Evolutionary conservation across 2,888 invertebrate genomes (phyloP), one percentile per base, ranked within the genome.

Genomic region (Conchocele bisecta): DNA sequence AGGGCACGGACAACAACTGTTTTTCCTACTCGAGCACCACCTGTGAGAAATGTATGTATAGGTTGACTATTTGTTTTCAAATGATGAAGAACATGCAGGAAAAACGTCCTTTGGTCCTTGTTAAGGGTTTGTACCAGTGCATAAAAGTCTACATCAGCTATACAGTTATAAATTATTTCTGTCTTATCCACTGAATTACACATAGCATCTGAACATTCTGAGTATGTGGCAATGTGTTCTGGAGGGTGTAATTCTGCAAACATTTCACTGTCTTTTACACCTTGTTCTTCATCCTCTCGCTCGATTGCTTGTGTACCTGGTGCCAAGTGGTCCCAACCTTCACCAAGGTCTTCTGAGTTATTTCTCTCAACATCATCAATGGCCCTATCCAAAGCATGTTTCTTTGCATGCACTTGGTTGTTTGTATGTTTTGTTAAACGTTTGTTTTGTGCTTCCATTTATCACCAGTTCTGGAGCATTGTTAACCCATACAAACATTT

Each of bases 21-120:
- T 53, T 67, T 67, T n/a, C 70, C 70, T 28, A 70, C 64, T 31
- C 71, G 65, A n/a, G 71, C 71, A 17, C 71, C 71, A 7, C 66
- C 71, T 31, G 51, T 66, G 1, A 70, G 29, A 29, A 65, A 70
- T 2, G n/a, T 9, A 56, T 58, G 35, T 13, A 70, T 7, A n/a
- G 69, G 64, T n/a, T 56, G 15, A 22, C 44, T 15, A 29, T 20
- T 42, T 33, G 48, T 44, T 44, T 67, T 72, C 9, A 72, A 20
- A 6, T n/a, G 17, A 53, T 63, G 39, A 29, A 67, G 13, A 6
- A 63, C 28, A 67, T 73, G 54, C 42, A 33, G 7, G 31, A 61
- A 60, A 33, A 67, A 48, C 29, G 17, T 33, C 2, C 17, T 24
- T 41, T 67, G 60, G 41, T 59, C 33, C 6, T 22, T 13, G 28